A percentile compares a stretch with the other conserved stretches of the same genome.
Conservation (phyloP, 1,140 invertebrate genomes). For the Drosophila chauvacae region DNA sequence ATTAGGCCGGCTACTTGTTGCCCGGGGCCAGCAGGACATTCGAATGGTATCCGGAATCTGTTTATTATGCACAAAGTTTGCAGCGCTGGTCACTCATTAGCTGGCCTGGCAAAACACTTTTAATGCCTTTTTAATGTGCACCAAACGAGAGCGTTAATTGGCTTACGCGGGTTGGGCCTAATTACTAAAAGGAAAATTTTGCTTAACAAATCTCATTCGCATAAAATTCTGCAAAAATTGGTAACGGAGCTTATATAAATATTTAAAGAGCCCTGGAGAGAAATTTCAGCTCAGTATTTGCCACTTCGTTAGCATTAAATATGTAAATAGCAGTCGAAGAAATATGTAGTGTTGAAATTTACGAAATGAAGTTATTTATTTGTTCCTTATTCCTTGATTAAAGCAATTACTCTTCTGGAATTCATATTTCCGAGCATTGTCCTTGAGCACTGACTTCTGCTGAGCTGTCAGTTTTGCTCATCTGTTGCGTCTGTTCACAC, state of each 20-base stretch:
- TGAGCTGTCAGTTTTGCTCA: not conserved
- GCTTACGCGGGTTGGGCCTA: slow-evolving; percentile 1
- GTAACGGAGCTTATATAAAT: not conserved
- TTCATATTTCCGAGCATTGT: not conserved
- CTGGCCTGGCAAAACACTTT: not conserved
- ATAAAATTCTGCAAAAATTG: not conserved
- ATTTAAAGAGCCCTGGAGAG: not conserved
- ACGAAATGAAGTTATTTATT: not conserved
- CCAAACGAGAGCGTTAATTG: slow-evolving; percentile 14
- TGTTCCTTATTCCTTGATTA: too few species aligned
- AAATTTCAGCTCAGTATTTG: not conserved
- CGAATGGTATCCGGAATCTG: slow-evolving; percentile 6
- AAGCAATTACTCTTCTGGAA: not conserved
- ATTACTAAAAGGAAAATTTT: slow-evolving; percentile 4
- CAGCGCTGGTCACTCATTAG: slow-evolving; percentile 4
- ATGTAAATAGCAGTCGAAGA: not conserved
- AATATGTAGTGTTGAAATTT: not conserved
- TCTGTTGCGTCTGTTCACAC: slow-evolving; percentile 14
- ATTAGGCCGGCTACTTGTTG: slow-evolving; percentile 30
- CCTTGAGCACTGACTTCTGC: slow-evolving; percentile 10
- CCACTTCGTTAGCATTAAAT: not conserved
- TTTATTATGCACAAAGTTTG: slow-evolving; percentile 26
- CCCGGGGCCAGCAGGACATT: slow-evolving; percentile 4
- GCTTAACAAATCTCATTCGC: not conserved
- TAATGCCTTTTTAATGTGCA: slow-evolving; percentile 31